Evolutionary conservation across 1,140 invertebrate genomes (phyloP), one percentile per base, ranked within the genome.

Genomic region (Oryctes rhinoceros): DNA sequence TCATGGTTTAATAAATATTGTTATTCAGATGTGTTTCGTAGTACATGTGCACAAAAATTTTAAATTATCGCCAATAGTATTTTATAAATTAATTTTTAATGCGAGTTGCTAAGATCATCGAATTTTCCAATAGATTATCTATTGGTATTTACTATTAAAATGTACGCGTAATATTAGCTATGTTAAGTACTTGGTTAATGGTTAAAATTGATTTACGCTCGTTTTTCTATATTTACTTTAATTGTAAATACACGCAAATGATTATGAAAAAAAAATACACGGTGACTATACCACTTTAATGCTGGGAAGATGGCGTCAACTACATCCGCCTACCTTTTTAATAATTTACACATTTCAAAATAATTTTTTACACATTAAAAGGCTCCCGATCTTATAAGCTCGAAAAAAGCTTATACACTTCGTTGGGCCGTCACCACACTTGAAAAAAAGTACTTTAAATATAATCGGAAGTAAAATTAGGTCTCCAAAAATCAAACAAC

Each of bases 151-250:
- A 4, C 9, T 44, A 44, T 44, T 44, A 44, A 44, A 44, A 44
- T 44, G 1, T 44, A 44, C 39, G 39, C n/a, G 1, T 15, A 59
- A 59, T 4, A 59, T 4, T 7, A 59, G 6, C 53, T 6, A 18
- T 6, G 53, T n/a, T 6, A 18, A 6, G 53, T 59, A 13, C 18
- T 18, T 59, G 13, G 15, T 59, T 59, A n/a, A 15, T 6, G 18
- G 15, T 59, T 59, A 18, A 59, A 59, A n/a, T 44, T 44, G 39
- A 44, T 7, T 44, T 3, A 18, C 53, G 53, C n/a, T 6, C 3
- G 53, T 59, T 59, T 59, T 20, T 59, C 53, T 18, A 59, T 18
- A 18, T 59, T 59, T 59, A 59, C 53, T n/a, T 59, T 59, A n/a
- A 59, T 59, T n/a, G 18, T 59, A 1, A 59, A 59, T 59, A 59